Evolutionary conservation across 2,888 invertebrate species (phyloP), one percentile per base, ranked within the genome.

Genomic region (Cerastoderma edule): DNA sequence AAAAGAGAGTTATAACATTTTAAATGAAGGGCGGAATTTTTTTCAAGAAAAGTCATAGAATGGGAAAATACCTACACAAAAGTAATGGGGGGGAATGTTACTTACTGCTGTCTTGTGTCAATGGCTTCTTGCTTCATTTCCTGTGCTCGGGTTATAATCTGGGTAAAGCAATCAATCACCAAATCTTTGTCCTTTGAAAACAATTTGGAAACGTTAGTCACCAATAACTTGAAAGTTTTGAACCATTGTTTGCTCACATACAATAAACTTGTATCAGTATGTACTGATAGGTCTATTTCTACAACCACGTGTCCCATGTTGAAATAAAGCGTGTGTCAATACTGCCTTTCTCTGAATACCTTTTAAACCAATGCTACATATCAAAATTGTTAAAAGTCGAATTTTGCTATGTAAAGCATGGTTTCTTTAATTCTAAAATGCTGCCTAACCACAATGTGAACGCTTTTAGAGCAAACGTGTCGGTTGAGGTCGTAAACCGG

Each of bases 111-210:
- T 16, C 39, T 39, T 8, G 39, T 39, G 16, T 39, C 39, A 8
- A 39, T 16, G 8, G 39, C 39, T 16, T 39, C 39, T 39, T 39
- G 8, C 39, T 39, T 39, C 39, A 39, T 39, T 39, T 39, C 39
- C 16, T 39, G 10, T 8, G 39, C 39, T 39, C 39, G 8, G 39
- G 39, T 39, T 13, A 39, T 39, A 39, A 39, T 39, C 39, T 39
- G 39, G 39, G 39, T 16, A 39, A 39, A 39, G 16, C 39, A 39
- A 16, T 39, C 39, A 10, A 8, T 39, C 8, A 39, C 39, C 39
- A 39, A 39, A 39, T 39, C 39, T 13, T 53, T 67, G n/a, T 67
- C 67, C 67, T 39, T 39, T 16, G 16, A 16, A 10, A 39, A 8
- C 39, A 8, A 10, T 39, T 39, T 13, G 10, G 39, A 39, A 8